Conservation (phyloP, 1,140 invertebrate species). For the Drosophila serrata region DNA sequence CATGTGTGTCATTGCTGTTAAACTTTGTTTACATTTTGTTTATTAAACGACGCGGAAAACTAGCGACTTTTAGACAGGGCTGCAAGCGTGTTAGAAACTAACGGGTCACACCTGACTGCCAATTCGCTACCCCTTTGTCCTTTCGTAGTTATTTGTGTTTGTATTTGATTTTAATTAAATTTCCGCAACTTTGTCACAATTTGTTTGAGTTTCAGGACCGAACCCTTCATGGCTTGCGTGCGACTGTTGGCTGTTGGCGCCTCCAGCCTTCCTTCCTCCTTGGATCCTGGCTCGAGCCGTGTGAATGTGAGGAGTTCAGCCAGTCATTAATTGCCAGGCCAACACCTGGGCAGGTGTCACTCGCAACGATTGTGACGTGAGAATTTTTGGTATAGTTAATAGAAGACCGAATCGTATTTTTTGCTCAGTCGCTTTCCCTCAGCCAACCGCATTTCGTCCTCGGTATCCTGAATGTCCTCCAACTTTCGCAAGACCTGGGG, state of each 20-base stretch:
- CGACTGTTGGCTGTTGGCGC: constrained; percentile 6
- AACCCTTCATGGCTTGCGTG: constrained; percentile 31
- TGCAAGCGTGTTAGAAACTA: constrained; percentile 66
- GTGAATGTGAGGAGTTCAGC: constrained; percentile 46
- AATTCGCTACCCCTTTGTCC: constrained; percentile 67
- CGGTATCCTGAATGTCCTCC: constrained; percentile 43
- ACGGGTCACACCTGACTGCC: constrained; percentile 76
- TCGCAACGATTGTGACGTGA: constrained; percentile 48
- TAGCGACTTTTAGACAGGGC: constrained; percentile 48
- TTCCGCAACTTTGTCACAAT: constrained; percentile 83
- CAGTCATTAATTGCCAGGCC: constrained; percentile 69
- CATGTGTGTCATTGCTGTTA: constrained; percentile 75
- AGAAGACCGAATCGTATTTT: constrained; percentile 10
- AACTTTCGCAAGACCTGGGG: constrained; percentile 50
- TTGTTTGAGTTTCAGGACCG: constrained; percentile 54
- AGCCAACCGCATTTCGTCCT: constrained; percentile 57
- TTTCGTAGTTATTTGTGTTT: constrained; percentile 16
- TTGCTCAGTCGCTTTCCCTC: constrained; percentile 42
- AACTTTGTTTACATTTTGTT: constrained; percentile 83
- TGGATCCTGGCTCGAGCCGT: constrained; percentile 27
- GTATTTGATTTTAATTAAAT: constrained; percentile 84
- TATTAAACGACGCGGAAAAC: constrained; percentile 84
- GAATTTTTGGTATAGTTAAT: constrained; percentile 16
- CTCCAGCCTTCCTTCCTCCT: constrained; percentile 16
- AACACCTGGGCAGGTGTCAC: constrained; percentile 69